Base-by-base conservation (phyloP, 2,888 invertebrate species). In the Myopa testacea region DNA sequence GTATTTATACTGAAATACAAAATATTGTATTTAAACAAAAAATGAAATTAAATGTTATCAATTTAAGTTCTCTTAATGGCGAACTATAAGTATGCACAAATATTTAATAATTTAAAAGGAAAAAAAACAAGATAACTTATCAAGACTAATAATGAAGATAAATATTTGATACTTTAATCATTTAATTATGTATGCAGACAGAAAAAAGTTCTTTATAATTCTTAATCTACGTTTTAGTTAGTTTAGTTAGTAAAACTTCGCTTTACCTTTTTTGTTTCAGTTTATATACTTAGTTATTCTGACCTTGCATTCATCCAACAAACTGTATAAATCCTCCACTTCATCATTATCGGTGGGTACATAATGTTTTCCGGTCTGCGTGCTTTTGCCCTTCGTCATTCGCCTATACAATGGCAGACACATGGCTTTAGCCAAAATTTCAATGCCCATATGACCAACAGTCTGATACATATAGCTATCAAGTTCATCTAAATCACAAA, bases 381-480 rank as follows among this genome's bases (percentile, higher is more conserved):
- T 90, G n/a, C 98, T 95, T 81, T 92, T 92, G 60, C 99, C 99
- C 83, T 92, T 91, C 76, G 98, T 99, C 80, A 92, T 92, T 84
- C 94, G 93, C 80, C 96, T 92, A 89, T 95, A 99, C 72, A 99
- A 90, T 0, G 99, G 99, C 78, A 99, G 89, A 4, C 93, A 95
- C 94, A 98, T 95, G 2, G 99, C 98, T 88, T 97, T 95, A 40
- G 98, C 96, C 88, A 98, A 96, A 82, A 95, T 91, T 82, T 94
- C 94, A 81, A 99, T 94, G 26, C 96, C 97, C 91, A 98, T 96
- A 88, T 98, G 96, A 0, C 99, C 99, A 76, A 99, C 99, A 73
- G 98, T 98, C 91, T 99, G 99, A 88, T 98, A 99, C 99, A 99
- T 99, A 88, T 96, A 99, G 87, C 98, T 98, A 90, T 98, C 98